These are phyloP conservation scores for Apodemia mormo DNA, from an alignment of 2,888 invertebrate genomes.

Conservation along the genomic window DNA sequence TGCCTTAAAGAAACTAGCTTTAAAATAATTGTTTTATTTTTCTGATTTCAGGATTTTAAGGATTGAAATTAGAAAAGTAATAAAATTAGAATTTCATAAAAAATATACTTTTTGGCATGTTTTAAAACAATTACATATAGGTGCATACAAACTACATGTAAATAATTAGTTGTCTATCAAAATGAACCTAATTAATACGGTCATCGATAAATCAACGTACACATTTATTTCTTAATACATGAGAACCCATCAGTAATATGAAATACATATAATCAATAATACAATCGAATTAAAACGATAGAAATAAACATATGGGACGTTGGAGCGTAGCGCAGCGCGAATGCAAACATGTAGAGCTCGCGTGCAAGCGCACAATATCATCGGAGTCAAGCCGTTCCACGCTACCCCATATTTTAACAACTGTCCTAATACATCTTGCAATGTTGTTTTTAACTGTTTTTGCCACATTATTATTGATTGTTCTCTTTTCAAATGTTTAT, in stretches of 20 bases:
- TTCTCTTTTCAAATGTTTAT: slow-evolving; percentile 72
- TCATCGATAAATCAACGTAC: too few species aligned
- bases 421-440: slow-evolving; percentile 82
- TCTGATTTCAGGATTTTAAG: too few species aligned
- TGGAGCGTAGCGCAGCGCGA: slow-evolving; percentile 46
- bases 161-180: too few species aligned
- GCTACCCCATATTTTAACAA: slow-evolving; percentile 82
- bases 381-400: slow-evolving; percentile 64
- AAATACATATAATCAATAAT: slow-evolving; percentile 33
- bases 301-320: slow-evolving; percentile 22
- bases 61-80: too few species aligned
- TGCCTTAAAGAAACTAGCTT: too few species aligned
- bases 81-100: too few species aligned
- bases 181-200: too few species aligned
- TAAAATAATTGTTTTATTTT: too few species aligned
- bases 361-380: slow-evolving; percentile 73
- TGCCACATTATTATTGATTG: slow-evolving; percentile 73
- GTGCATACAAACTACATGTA: too few species aligned
- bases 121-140: too few species aligned
- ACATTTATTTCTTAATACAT: too few species aligned
- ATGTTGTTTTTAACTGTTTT: slow-evolving; percentile 81
- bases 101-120: too few species aligned
- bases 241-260: slow-evolving; percentile 14
- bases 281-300: slow-evolving; percentile 31
- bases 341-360: slow-evolving; percentile 59